Evolutionary conservation across 1,140 invertebrate species (phyloP).

Genomic region (Sesamia nonagrioides): DNA sequence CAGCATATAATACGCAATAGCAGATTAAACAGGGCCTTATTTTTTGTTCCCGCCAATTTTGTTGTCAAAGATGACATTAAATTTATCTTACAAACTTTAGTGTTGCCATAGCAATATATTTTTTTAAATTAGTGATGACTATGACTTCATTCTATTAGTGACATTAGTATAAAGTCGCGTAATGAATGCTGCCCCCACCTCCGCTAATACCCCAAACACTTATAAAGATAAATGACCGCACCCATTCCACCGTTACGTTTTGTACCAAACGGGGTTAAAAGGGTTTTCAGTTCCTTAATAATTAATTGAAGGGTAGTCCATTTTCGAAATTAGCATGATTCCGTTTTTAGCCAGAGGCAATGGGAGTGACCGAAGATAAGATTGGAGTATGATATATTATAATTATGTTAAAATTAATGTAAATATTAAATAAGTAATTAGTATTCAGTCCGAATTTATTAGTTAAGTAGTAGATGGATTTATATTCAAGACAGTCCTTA

Average conservation of each 20-base stretch:
- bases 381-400: slow-evolving; percentile 31
- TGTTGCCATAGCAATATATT: slow-evolving; percentile 12
- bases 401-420: slow-evolving; percentile 36
- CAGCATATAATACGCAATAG: slow-evolving; percentile 5
- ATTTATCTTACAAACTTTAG: background rate
- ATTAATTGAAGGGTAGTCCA: slow-evolving; percentile 75
- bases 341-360: slow-evolving; percentile 57
- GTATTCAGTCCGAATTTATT: background rate
- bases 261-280: slow-evolving; percentile 74
- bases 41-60: slow-evolving; percentile 6
- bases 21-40: slow-evolving; percentile 1
- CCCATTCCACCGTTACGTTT: slow-evolving; percentile 72
- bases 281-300: slow-evolving; percentile 78
- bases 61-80: background rate
- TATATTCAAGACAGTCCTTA: background rate
- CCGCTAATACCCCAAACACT: slow-evolving; percentile 68
- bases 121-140: slow-evolving; percentile 2
- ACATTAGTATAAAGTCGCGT: slow-evolving; percentile 61
- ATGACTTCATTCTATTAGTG: slow-evolving; percentile 15
- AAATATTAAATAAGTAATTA: slow-evolving; percentile 20
- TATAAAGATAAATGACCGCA: slow-evolving; percentile 78
- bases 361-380: slow-evolving; percentile 38
- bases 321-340: slow-evolving; percentile 63
- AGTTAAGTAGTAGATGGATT: background rate
- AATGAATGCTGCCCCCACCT: slow-evolving; percentile 66